Percentiles rank a stretch among this genome's conserved stretches.
Evolutionary conservation across 2,113 vertebrate species (phyloP).

Genomic region (Bungarus multicinctus): DNA sequence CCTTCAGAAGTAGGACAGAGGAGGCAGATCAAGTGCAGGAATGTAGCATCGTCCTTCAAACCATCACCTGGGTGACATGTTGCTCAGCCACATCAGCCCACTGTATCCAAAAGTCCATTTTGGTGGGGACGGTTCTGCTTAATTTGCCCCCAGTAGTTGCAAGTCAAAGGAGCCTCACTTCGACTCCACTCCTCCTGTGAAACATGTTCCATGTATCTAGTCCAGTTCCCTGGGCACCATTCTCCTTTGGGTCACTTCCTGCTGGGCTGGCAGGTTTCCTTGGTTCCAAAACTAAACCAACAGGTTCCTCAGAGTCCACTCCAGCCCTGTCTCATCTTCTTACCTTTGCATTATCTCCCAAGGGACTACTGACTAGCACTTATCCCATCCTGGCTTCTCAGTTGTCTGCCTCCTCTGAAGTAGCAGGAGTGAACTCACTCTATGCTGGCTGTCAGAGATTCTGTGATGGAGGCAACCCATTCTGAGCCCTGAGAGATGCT

Average conservation of each 20-base stretch:
- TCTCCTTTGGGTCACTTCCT: background rate
- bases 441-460: background rate
- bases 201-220: background rate
- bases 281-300: background rate
- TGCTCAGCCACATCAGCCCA: background rate
- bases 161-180: background rate
- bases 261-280: background rate
- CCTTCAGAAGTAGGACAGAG: background rate
- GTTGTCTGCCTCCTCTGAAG: background rate
- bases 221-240: background rate
- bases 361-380: background rate
- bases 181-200: background rate
- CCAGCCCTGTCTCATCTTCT: background rate
- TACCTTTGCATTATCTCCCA: background rate
- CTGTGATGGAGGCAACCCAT: background rate
- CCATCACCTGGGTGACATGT: background rate
- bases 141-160: background rate
- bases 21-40: background rate
- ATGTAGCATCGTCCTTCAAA: background rate
- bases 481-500: background rate
- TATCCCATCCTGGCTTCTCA: background rate
- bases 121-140: background rate
- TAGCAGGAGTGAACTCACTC: background rate
- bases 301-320: background rate
- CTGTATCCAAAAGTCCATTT: background rate